Evolutionary conservation across 2,113 vertebrate genomes (phyloP), one percentile per base, ranked within the genome.

Genomic region (human): DNA sequence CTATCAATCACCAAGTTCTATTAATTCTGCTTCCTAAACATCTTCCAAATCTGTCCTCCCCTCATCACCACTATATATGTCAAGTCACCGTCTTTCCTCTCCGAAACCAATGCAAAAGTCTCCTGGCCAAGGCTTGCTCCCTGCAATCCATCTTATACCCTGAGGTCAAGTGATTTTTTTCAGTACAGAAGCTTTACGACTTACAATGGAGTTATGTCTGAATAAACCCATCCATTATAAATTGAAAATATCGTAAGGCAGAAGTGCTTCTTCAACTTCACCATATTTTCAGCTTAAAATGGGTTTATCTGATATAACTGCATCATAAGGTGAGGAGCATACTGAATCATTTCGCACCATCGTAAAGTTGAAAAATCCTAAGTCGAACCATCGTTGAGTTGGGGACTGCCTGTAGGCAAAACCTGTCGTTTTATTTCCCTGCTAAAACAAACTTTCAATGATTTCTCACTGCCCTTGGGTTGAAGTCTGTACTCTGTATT

Each of bases 161-260:
- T 30, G 9, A 95, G 70, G 68, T 72, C 75, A 96, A 75, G 70
- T 57, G 94, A 81, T 57, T 82, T 68, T 94, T 68, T 94, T 23
- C 52, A 59, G 97, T 48, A 32, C 27, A 78, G 75, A 48, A 17
- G 43, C 43, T 48, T 78, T 27, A 48, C 75, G 30, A 78, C 25
- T 78, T 45, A 78, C 43, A 43, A 78, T 78, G 75, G 8, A 11
- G 14, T 32, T 48, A 78, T 43, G 45, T 78, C 27, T 48, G 14
- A 43, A 78, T 78, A 78, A 78, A 78, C 75, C 14, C 1, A 30
- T 78, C 43, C 73, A 43, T 30, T 27, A 38, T 76, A 48, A 78
- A 30, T 48, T 48, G 12, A 78, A 48, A 48, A 78, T 78, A 78
- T 6, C 2, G 2, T 78, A 78, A 48, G 75, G 75, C 27, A 27